Conservation (phyloP, 2,113 vertebrate genomes). For the Catharus minimus region DNA sequence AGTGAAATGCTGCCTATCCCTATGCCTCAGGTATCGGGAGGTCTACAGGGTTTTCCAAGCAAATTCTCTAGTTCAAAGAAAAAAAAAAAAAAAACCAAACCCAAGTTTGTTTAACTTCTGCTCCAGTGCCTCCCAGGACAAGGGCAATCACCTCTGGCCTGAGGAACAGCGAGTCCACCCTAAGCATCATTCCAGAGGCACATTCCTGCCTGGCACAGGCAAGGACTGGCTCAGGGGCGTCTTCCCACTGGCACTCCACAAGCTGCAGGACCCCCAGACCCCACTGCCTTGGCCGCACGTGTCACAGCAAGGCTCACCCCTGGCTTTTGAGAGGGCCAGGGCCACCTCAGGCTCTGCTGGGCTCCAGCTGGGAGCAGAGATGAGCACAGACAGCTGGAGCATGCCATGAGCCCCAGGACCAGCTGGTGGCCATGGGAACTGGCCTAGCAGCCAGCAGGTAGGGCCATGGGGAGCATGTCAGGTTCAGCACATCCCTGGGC, state of each 20-base stretch:
- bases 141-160: fast-evolving
- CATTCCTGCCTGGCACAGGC: fast-evolving
- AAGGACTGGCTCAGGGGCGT: neutral
- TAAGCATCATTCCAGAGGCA: fast-evolving
- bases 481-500: neutral
- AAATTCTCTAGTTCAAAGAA: neutral
- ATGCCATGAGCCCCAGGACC: fast-evolving
- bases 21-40: fast-evolving
- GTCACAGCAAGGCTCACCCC: neutral
- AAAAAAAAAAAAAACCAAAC: neutral
- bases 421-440: neutral
- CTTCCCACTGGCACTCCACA: neutral
- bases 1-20: fast-evolving
- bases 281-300: neutral
- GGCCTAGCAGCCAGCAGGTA: neutral
- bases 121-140: neutral
- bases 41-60: neutral
- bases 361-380: neutral
- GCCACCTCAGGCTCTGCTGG: neutral
- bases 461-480: fast-evolving
- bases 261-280: neutral
- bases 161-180: neutral
- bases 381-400: fast-evolving
- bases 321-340: fast-evolving
- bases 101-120: neutral